Evolutionary conservation across 2,888 invertebrate species (phyloP), one percentile per base, ranked within the genome.

Genomic region (Orchesella flavescens): DNA sequence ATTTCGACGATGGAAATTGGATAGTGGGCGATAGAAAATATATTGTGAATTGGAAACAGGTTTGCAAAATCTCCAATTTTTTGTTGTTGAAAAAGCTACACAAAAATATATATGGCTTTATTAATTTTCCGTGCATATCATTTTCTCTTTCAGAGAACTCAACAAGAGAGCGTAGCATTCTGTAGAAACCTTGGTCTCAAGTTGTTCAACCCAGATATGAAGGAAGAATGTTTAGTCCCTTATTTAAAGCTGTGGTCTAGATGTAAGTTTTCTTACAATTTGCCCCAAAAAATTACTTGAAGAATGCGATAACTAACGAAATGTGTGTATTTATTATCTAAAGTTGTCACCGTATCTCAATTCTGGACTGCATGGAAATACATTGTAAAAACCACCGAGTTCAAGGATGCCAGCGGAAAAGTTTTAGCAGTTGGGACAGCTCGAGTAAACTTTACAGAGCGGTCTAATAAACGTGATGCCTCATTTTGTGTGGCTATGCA

Each of bases 221-320:
- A 12, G 10, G 43, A 55, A 1, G 5, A 19, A 0, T 49, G 34
- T n/a, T 13, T 79, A 15, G 55, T 79, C 15, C 79, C 72, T 1
- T 72, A 21, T 17, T 24, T 79, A 10, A 79, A 79, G 55, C 72
- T 79, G 72, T 79, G 79, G 79, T 65, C 79, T 21, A 24, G 79
- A 23, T 61, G 78, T 71, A 19, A 21, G 76, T 76, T 34, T 34
- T 34, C 34, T 7, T 34, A 7, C 7, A 2, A 34, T 34, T 34
- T 17, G 19, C 59, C 17, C 59, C 59, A 61, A 21, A n/a, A n/a
- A n/a, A n/a, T n/a, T n/a, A n/a, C n/a, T n/a, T n/a, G n/a, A n/a
- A n/a, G n/a, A n/a, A n/a, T n/a, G n/a, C n/a, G n/a, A 4, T 34
- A 4, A 34, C 7, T 4, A 34, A 34, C 2, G 7, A 34, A 34